Evolutionary conservation across 1,140 invertebrate genomes (phyloP).

Genomic region (Procambarus virginalis): DNA sequence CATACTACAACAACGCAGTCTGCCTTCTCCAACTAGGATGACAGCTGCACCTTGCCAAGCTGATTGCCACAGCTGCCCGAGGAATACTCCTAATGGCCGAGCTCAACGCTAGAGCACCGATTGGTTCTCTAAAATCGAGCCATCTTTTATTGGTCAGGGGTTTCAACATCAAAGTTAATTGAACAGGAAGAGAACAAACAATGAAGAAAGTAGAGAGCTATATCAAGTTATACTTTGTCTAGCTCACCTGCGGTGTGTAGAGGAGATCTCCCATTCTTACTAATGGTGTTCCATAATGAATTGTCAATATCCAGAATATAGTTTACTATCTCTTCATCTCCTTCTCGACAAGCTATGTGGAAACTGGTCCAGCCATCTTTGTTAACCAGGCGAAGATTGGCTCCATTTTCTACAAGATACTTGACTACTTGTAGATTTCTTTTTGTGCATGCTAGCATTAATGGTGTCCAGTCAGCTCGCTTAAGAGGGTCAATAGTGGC

Average conservation of each 20-base stretch:
- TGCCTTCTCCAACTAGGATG: no score
- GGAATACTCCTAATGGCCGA: no score
- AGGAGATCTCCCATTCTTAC: slow-evolving; percentile 80
- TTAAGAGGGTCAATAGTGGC: slow-evolving; percentile 78
- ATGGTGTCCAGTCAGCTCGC: slow-evolving; percentile 82
- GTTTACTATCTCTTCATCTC: slow-evolving; percentile 76
- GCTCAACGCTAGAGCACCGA: no score
- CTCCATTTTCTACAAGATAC: slow-evolving; percentile 76
- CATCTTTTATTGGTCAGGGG: no score
- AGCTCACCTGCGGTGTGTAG: slow-evolving; percentile 79
- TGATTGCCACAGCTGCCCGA: no score
- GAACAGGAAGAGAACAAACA: no score
- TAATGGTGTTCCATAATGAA: slow-evolving; percentile 74
- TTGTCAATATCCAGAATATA: slow-evolving; percentile 74
- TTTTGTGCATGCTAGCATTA: slow-evolving; percentile 84
- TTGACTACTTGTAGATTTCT: slow-evolving; percentile 74
- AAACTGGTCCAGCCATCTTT: slow-evolving; percentile 84
- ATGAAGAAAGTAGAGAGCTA: no score
- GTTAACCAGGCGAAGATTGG: slow-evolving; percentile 77
- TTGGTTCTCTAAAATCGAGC: no score
- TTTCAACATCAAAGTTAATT: no score
- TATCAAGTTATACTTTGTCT: not conserved
- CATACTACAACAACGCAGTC: no score
- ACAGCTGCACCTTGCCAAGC: no score
- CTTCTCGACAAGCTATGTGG: slow-evolving; percentile 79